These are phyloP conservation scores for Brotula barbata DNA, from an alignment of 2,797 vertebrate genomes.

Conservation along the genomic window DNA sequence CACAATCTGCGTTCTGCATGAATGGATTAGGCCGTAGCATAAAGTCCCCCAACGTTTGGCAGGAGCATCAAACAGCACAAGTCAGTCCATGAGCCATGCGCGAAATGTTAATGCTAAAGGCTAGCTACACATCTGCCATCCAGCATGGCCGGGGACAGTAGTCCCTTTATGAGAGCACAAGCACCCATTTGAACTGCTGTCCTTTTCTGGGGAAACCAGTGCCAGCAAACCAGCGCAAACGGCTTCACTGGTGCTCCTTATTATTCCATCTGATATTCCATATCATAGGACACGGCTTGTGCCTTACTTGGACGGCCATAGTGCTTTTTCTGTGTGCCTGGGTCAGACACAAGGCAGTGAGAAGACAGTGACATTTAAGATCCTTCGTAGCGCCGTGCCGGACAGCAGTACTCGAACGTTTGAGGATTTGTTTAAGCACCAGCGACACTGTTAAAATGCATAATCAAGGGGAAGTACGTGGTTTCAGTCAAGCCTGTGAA, in stretches of 20 bases:
- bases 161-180: slow-evolving; percentile 73
- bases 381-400: slow-evolving; percentile 42
- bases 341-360: slow-evolving; percentile 52
- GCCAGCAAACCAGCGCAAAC: slow-evolving; percentile 50
- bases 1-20: slow-evolving; percentile 45
- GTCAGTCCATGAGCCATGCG: slow-evolving; percentile 55
- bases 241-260: slow-evolving; percentile 66
- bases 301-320: slow-evolving; percentile 34
- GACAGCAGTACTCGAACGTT: slow-evolving; percentile 46
- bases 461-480: slow-evolving; percentile 63
- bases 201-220: slow-evolving; percentile 49
- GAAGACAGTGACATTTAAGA: slow-evolving; percentile 66
- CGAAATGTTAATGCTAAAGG: slow-evolving; percentile 72
- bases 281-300: slow-evolving; percentile 64
- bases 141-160: slow-evolving; percentile 66
- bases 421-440: slow-evolving; percentile 47
- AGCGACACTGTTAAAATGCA: slow-evolving; percentile 56
- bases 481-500: slow-evolving; percentile 57
- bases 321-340: slow-evolving; percentile 55
- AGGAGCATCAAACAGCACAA: slow-evolving; percentile 55
- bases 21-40: slow-evolving; percentile 48
- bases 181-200: slow-evolving; percentile 67
- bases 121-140: slow-evolving; percentile 75
- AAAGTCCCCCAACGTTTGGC: slow-evolving; percentile 58
- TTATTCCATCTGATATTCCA: slow-evolving; percentile 70